A percentile compares a stretch with the other conserved stretches of the same genome.
These are phyloP conservation scores for Probosciger aterrimus DNA, from an alignment of 2,113 vertebrate genomes.

Conservation along the genomic window DNA sequence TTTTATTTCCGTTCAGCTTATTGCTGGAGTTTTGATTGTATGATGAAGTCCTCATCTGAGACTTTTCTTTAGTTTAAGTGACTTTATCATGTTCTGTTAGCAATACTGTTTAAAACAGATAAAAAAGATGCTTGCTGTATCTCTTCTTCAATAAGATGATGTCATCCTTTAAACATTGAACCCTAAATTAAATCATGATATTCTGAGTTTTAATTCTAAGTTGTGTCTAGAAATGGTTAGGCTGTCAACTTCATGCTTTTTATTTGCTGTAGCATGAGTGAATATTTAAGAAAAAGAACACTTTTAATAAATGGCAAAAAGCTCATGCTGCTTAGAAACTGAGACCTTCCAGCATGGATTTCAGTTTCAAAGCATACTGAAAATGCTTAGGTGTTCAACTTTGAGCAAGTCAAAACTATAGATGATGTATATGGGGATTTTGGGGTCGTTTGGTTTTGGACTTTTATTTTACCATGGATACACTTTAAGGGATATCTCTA, in stretches of 20 bases:
- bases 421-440: fast-evolving
- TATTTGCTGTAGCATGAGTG: neutral
- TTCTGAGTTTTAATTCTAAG: neutral
- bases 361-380: neutral
- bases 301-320: neutral
- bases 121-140: neutral
- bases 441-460: neutral
- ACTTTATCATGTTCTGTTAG: neutral
- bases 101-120: neutral
- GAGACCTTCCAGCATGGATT: neutral
- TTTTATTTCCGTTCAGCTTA: neutral
- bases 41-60: neutral
- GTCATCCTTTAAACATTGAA: neutral
- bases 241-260: neutral
- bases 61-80: neutral
- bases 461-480: neutral
- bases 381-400: neutral
- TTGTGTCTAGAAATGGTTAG: neutral
- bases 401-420: neutral
- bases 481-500: neutral
- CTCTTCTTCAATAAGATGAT: neutral
- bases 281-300: neutral
- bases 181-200: neutral
- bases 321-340: neutral
- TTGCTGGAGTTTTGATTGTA: neutral